Evolutionary conservation across 2,888 invertebrate species (phyloP).

Genomic region (Ypsolopha scabrella): DNA sequence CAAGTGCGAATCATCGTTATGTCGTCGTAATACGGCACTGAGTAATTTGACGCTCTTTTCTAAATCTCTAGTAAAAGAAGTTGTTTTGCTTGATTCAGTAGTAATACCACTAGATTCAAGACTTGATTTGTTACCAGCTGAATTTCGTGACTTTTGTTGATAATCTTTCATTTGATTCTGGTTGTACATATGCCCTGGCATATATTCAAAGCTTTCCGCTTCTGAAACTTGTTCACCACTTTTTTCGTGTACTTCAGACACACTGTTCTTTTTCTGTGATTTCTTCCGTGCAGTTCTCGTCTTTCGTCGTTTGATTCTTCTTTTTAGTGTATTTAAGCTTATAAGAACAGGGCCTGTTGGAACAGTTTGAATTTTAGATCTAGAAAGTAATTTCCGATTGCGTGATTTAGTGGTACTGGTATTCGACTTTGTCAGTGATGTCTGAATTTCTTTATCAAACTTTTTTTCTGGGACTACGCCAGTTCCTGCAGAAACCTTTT

Average conservation of each 20-base stretch:
- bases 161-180: constrained; percentile 45
- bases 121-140: constrained; percentile 50
- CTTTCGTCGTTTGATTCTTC: constrained; percentile 34
- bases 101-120: constrained; percentile 52
- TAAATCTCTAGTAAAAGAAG: constrained; percentile 69
- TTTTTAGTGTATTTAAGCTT: constrained; percentile 42
- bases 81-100: constrained; percentile 54
- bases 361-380: neutral
- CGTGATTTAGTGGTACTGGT: constrained; percentile 13
- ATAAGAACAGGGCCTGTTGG: constrained; percentile 39
- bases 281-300: constrained; percentile 21
- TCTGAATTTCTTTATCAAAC: constrained; percentile 53
- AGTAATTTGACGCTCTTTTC: constrained; percentile 73
- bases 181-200: constrained; percentile 70
- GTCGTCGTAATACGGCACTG: constrained; percentile 69
- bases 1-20: constrained; percentile 68
- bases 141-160: constrained; percentile 21
- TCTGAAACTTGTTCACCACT: constrained; percentile 56
- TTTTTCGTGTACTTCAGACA: constrained; percentile 24
- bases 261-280: neutral
- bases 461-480: constrained; percentile 19
- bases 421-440: constrained; percentile 28
- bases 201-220: constrained; percentile 78
- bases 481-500: constrained; percentile 26
- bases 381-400: neutral